Conservation (phyloP, 2,888 invertebrate species). For the Campoplex capitator region DNA sequence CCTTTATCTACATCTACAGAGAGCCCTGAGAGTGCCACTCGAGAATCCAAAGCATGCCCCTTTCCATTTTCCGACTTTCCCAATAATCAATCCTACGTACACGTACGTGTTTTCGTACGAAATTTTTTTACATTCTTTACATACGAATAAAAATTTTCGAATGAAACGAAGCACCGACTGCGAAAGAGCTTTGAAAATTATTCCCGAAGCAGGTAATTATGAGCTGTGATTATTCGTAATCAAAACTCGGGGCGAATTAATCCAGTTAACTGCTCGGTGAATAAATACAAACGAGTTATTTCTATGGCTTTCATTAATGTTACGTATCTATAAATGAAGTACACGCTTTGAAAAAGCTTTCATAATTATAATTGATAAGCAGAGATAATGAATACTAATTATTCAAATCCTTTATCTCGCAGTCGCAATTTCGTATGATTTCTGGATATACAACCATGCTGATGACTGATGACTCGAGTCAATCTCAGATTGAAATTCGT, state of each 20-base stretch:
- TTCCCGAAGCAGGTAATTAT: background rate
- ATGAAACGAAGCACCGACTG: background rate
- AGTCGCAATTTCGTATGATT: background rate
- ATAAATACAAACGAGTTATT: constrained; percentile 5
- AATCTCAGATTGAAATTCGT: no score
- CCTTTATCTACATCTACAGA: background rate
- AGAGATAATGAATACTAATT: background rate
- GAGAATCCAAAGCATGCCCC: constrained; percentile 23
- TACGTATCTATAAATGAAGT: background rate
- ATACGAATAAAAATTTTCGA: background rate
- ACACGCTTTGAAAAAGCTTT: background rate
- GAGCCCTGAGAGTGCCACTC: constrained; percentile 12
- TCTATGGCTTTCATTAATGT: background rate
- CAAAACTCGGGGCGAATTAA: background rate
- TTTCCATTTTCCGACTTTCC: constrained; percentile 5
- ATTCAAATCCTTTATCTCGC: background rate
- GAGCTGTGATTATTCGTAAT: background rate
- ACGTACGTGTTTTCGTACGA: constrained; percentile 11
- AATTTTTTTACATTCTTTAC: background rate
- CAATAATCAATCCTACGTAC: constrained; percentile 35
- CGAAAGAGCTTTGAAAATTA: background rate
- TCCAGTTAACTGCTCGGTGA: no score
- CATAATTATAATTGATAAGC: background rate
- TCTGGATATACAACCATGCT: background rate
- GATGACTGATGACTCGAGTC: no score